Evolutionary conservation across 1,140 invertebrate genomes (phyloP).

Genomic region (Calliopsis andreniformis): DNA sequence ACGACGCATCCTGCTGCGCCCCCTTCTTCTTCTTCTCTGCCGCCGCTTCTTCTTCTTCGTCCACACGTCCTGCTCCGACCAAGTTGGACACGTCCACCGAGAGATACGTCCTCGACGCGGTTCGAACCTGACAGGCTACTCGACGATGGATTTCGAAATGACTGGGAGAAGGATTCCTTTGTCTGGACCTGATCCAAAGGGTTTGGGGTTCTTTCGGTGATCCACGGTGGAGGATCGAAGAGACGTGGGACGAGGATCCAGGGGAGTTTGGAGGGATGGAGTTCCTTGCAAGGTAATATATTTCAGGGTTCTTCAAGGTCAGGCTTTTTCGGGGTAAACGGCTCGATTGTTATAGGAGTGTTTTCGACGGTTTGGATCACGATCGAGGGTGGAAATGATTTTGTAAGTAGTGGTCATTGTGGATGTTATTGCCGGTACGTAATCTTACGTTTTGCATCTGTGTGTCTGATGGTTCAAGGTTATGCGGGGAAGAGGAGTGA

Average conservation of each 20-base stretch:
- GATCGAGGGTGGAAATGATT: neutral
- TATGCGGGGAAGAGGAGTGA: slow-evolving; percentile 10
- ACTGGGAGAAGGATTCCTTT: neutral
- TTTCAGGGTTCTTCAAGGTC: slow-evolving; percentile 27
- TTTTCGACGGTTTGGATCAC: too few relatives aligned
- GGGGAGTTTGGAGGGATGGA: neutral
- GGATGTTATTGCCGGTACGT: neutral
- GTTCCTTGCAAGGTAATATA: slow-evolving; percentile 19
- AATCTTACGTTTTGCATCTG: neutral
- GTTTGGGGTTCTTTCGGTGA: slow-evolving; percentile 15
- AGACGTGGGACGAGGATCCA: neutral
- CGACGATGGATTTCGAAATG: neutral
- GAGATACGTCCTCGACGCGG: neutral
- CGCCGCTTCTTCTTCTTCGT: slow-evolving; percentile 50
- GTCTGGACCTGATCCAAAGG: neutral
- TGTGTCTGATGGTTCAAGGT: slow-evolving; percentile 21
- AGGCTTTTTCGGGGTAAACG: neutral
- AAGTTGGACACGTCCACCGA: slow-evolving; percentile 13
- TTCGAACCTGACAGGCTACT: neutral
- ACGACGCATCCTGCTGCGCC: slow-evolving; percentile 60
- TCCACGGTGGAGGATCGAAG: neutral
- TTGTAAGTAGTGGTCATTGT: neutral
- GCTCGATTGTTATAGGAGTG: too few relatives aligned
- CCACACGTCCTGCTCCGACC: slow-evolving; percentile 32
- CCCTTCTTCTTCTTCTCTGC: slow-evolving; percentile 55